Evolutionary conservation across 2,113 vertebrate genomes (phyloP), one percentile per base, ranked within the genome.

Genomic region (Dolichallabes microphthalmus): DNA sequence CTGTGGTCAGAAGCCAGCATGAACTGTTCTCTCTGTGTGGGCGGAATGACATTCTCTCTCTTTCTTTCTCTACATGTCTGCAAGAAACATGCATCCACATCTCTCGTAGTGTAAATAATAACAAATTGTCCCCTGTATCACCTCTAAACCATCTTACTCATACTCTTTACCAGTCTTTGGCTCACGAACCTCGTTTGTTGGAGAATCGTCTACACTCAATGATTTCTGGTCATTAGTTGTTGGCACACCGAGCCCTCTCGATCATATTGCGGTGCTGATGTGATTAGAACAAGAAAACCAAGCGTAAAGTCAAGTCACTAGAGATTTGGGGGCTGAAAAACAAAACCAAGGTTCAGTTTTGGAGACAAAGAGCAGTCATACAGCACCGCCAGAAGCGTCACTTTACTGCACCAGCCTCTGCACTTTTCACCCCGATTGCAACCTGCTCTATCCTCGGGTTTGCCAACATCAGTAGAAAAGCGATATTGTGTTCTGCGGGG

Each of bases 251-350:
- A 66, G 52, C 75, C n/a, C 63, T 66, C 60, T 35, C 88, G 86
- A 45, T 32, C 84, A 80, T 83, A 32, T 17, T 39, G 20, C 74
- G 19, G 20, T 61, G 71, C 52, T 86, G 69, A 86, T 88, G 87
- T 81, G 78, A 88, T 86, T 86, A 84, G 77, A 39, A 58, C 71
- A 50, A 66, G 74, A 84, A 88, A 80, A 82, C 53, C 78, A 85
- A 53, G 73, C 39, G 15, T 86, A 74, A 81, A 85, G 88, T 86
- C 68, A 80, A 88, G 60, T 68, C 61, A 45, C 87, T n/a, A 61
- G 63, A 82, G 69, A 61, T 66, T 50, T 64, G 20, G 58, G 20
- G 25, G 7, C 17, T 20, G 19, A 57, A 25, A 64, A 10, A 57
- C 64, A 58, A 55, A 30, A 64, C 78, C 79, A 64, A 30, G 30